Evolutionary conservation across 2,797 vertebrate genomes (phyloP), one percentile per base, ranked within the genome.

Genomic region (Toxotes lorentzi): DNA sequence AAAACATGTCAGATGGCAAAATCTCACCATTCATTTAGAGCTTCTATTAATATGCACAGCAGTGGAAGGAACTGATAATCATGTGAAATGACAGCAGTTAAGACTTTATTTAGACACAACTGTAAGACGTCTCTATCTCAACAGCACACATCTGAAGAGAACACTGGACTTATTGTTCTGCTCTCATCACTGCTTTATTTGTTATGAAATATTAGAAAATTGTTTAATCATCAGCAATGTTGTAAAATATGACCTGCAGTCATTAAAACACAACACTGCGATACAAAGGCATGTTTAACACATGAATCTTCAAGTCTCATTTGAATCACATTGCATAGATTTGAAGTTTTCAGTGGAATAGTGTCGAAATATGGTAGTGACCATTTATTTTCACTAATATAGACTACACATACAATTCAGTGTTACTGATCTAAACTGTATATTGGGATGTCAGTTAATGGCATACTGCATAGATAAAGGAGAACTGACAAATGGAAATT

Each of bases 81-180:
- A 75, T 71, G 61, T 84, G 79, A 78, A 83, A 82, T 59, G 65
- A 80, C 73, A 78, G 78, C 56, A 68, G 60, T 9, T 24, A 21
- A 58, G 70, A 73, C 79, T 89, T 84, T 81, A 88, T 88, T 91
- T 86, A 88, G 82, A 85, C 51, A 47, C 57, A 21, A 75, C 38
- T 51, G 32, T 19, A 57, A 76, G 69, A 85, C 4, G 4, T 74
- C 68, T 81, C 71, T 73, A 57, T 83, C 81, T 79, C 51, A 65
- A 35, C 27, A 53, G 2, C 50, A 61, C 41, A 45, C 70, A 47
- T 76, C 70, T 71, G 70, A 81, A 65, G 66, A 81, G 62, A 73
- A 45, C 41, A 4, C 21, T 50, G 50, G n/a, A 51, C 35, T 41
- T 7, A 50, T 30, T 58, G 38, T 50, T 2, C 47, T 35, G 27